Conservation (phyloP, 2,113 vertebrate species). For the Heptranchias perlo region DNA sequence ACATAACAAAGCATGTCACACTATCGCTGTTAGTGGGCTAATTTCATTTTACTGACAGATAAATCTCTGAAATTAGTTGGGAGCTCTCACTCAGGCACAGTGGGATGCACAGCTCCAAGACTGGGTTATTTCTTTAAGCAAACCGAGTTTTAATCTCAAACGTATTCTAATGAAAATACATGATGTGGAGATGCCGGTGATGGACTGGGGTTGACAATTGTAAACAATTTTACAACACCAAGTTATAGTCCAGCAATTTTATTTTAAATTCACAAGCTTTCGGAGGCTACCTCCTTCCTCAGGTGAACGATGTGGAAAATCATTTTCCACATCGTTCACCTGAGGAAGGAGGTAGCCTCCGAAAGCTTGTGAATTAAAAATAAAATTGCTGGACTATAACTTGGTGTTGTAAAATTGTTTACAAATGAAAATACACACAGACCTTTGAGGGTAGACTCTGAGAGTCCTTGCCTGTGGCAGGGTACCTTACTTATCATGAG, state of each 20-base stretch:
- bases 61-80: background rate
- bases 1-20: background rate
- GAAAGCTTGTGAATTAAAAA: too few species aligned
- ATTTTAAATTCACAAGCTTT: too few species aligned
- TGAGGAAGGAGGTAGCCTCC: too few species aligned
- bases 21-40: background rate
- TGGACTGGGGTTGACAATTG: too few species aligned
- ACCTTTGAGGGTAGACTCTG: background rate
- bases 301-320: too few species aligned
- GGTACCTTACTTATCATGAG: background rate
- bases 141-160: background rate
- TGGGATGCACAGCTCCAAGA: background rate
- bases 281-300: too few species aligned
- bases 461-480: background rate
- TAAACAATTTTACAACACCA: too few species aligned
- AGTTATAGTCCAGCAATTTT: too few species aligned
- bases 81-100: background rate
- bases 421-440: background rate
- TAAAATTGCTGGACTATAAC: too few species aligned
- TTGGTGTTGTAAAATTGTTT: too few species aligned
- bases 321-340: too few species aligned
- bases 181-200: too few species aligned
- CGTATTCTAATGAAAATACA: background rate
- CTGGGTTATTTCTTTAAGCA: background rate
- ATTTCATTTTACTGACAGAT: background rate